Evolutionary conservation across 2,113 vertebrate species (phyloP), one percentile per base, ranked within the genome.

Genomic region (Martes martes): DNA sequence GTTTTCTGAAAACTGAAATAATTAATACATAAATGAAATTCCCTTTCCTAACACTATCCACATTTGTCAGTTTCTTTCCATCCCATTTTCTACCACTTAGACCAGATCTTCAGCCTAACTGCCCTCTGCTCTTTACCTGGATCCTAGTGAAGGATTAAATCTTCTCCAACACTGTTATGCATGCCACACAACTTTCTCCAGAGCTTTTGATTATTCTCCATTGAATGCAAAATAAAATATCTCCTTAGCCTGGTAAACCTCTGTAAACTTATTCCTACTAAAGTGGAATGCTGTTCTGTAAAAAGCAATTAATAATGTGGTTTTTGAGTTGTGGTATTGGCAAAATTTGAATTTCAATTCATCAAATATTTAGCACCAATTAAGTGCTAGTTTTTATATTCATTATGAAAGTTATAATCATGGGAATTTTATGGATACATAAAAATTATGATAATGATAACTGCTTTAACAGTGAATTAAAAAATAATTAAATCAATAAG

Each of bases 401-500:
- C 50, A 87, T 92, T 82, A 85, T 82, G 50, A 94, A 93, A 94
- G 73, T 86, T 82, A 78, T 45, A 95, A 92, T 92, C 50, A 94
- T 15, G 14, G 28, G 39, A 89, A 24, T 80, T 96, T 97, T 96
- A 95, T 93, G 39, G 24, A 55, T 78, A 81, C 28, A 91, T 96
- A 96, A 93, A 92, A 94, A 87, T 93, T 95, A 21, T 73, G 69
- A 92, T 89, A 65, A 86, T 91, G 71, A 33, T 52, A 96, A 90
- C 31, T 80, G 69, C 33, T 96, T 88, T 79, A 57, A 67, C 14
- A 89, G 23, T 96, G 59, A 91, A 9, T 82, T 92, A 81, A 69
- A 69, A 92, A 97, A 88, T 91, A 93, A 91, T 67, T 96, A 96
- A 92, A 55, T 84, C 63, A 97, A 45, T 86, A 91, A 89, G 47